These are phyloP conservation scores for Hemichromis elongatus DNA, from an alignment of 2,113 vertebrate genomes.

Conservation along the genomic window DNA sequence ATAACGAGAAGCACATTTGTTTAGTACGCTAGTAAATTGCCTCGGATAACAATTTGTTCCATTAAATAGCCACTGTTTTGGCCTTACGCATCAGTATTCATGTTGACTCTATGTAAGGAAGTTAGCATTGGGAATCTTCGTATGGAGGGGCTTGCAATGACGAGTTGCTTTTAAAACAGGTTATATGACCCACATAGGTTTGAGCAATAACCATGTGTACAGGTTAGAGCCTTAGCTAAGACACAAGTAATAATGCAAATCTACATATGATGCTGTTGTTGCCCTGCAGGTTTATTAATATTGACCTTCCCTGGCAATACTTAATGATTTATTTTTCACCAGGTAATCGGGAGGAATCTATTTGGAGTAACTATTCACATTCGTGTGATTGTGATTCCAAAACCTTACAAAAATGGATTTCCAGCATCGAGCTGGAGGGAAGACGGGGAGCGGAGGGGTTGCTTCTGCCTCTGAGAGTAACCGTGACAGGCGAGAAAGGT, in stretches of 20 bases:
- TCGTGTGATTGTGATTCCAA: background rate
- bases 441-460: conserved; percentile 93
- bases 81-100: background rate
- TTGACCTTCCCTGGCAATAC: background rate
- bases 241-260: background rate
- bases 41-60: background rate
- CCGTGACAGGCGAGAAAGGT: conserved; percentile 86
- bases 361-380: background rate
- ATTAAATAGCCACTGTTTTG: background rate
- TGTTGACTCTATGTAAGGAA: background rate
- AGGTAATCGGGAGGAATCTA: background rate
- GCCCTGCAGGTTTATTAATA: background rate
- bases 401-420: conserved; percentile 85
- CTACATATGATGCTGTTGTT: background rate
- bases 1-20: too few relatives aligned
- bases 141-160: too few relatives aligned
- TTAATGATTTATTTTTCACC: background rate
- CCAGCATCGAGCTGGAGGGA: conserved; percentile 93
- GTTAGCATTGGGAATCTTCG: background rate
- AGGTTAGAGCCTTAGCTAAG: background rate
- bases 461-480: conserved; percentile 96
- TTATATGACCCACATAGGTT: background rate
- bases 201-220: background rate
- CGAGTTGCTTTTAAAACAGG: background rate
- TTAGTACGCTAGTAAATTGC: background rate